Conservation (phyloP, 2,888 invertebrate genomes). For the Drosophila limbata region DNA sequence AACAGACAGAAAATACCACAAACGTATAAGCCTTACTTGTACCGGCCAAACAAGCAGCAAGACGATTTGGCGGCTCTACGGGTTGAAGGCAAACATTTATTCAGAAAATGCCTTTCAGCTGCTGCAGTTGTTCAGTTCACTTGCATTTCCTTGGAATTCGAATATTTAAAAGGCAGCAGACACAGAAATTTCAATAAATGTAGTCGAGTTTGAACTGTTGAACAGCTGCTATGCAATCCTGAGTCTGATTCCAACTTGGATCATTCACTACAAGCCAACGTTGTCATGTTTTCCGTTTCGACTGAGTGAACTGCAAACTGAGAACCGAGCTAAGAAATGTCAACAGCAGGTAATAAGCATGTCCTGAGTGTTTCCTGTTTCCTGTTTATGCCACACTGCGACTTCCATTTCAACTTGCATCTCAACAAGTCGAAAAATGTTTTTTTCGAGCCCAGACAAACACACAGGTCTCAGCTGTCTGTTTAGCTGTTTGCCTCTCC, state of each 20-base stretch:
- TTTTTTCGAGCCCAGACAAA: not conserved
- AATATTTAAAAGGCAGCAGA: conserved; percentile 34
- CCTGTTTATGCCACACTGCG: conserved; percentile 50
- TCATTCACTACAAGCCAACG: conserved; percentile 49
- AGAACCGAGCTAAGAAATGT: conserved; percentile 53
- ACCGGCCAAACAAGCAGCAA: not conserved
- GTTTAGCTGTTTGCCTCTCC: not conserved
- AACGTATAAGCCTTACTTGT: not conserved
- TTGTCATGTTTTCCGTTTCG: conserved; percentile 58
- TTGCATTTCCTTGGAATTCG: conserved; percentile 28
- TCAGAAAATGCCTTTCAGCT: not conserved
- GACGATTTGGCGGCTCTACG: not conserved
- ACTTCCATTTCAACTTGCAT: conserved; percentile 36
- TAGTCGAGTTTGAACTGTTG: conserved; percentile 5
- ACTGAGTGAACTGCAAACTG: conserved; percentile 4
- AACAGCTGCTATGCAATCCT: conserved; percentile 12
- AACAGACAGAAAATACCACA: not conserved
- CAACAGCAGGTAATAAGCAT: conserved; percentile 74
- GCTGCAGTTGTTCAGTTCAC: not conserved
- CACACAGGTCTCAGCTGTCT: conserved; percentile 8
- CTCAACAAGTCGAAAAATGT: conserved; percentile 44
- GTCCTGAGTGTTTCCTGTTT: conserved; percentile 53
- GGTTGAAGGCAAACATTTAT: not conserved
- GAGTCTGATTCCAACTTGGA: conserved; percentile 19
- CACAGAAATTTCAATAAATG: conserved; percentile 31